phyloP scores from a whole-genome alignment of 2,888 invertebrate genomes.

The Tiliacea citrago region DNA sequence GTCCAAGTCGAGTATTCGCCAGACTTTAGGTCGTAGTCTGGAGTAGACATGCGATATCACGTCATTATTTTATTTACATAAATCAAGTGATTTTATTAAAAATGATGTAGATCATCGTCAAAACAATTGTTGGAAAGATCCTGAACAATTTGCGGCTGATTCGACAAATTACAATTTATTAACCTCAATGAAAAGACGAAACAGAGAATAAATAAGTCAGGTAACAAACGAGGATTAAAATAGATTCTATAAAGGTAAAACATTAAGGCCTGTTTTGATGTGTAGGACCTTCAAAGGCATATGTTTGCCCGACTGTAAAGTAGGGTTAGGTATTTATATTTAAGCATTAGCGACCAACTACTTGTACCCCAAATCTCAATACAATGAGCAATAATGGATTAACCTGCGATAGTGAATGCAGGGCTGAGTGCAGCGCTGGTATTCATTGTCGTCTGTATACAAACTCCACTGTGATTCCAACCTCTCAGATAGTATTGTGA shows the following conservation, averaged over 20 bases:
- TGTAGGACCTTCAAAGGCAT: background rate
- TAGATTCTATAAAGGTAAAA: background rate
- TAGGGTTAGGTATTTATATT: background rate
- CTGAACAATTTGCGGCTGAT: background rate
- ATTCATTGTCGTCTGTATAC: slow-evolving; percentile 94
- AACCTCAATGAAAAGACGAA: background rate
- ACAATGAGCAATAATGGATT: slow-evolving; percentile 46
- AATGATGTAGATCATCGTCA: background rate
- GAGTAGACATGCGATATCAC: background rate
- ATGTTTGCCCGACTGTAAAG: background rate
- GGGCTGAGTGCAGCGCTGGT: slow-evolving; percentile 94
- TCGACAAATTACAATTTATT: background rate
- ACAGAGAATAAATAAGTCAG: background rate
- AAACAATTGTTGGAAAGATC: background rate
- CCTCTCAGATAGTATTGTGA: slow-evolving; percentile 92
- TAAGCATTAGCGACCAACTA: background rate
- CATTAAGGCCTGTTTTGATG: background rate
- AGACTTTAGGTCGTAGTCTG: slow-evolving; percentile 94
- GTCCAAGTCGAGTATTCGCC: slow-evolving; percentile 96
- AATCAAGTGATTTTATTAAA: background rate
- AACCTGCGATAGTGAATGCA: slow-evolving; percentile 94
- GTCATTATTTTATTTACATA: background rate
- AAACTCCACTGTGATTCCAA: slow-evolving; percentile 92
- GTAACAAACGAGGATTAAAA: background rate
- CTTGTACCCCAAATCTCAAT: slow-evolving; percentile 1